Evolutionary conservation across 2,113 vertebrate species (phyloP), one percentile per base, ranked within the genome.

Genomic region (Anarrhichthys ocellatus): DNA sequence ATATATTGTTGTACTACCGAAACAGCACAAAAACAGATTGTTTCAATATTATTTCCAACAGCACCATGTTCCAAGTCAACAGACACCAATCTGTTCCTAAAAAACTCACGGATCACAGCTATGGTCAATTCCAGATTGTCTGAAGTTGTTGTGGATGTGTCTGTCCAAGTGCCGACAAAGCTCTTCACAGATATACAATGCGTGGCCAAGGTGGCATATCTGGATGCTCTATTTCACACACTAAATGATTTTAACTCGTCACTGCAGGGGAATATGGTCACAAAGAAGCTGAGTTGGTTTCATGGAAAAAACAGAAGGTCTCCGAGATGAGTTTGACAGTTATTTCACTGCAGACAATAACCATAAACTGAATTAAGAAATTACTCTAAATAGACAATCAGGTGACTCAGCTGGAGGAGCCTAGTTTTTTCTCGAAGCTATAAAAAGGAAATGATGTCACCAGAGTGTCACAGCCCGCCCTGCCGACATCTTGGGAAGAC

Each of bases 361-460:
- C 17, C 17, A 10, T 9, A 20, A 34, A 61, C 6, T 17, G 54
- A 56, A 10, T n/a, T 24, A 20, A 36, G 15, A 72, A 40, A 56
- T 34, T 13, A 13, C 5, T 58, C 5, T 29, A 34, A 40, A 48
- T 9, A 62, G 4, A 58, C 6, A 29, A 48, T 46, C 29, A 27
- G 13, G 17, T 14, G 17, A 62, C 27, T 36, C 22, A 34, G 44
- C 22, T 20, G 52, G 22, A 54, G 46, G 11, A 24, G 11, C 32
- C 9, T 10, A 56, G 59, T 2, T 46, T 52, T 73, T 80, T 70
- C 34, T 81, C 9, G 36, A 1, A 24, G 32, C 13, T 62, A 65
- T 27, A 78, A 68, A 32, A 72, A 78, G 48, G 34, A 83, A 78
- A 81, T 73, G 1, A 87, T 74, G 63, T 83, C 79, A 81, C 1